Conservation (phyloP, 2,797 vertebrate genomes). For the Chloroceryle inda region DNA sequence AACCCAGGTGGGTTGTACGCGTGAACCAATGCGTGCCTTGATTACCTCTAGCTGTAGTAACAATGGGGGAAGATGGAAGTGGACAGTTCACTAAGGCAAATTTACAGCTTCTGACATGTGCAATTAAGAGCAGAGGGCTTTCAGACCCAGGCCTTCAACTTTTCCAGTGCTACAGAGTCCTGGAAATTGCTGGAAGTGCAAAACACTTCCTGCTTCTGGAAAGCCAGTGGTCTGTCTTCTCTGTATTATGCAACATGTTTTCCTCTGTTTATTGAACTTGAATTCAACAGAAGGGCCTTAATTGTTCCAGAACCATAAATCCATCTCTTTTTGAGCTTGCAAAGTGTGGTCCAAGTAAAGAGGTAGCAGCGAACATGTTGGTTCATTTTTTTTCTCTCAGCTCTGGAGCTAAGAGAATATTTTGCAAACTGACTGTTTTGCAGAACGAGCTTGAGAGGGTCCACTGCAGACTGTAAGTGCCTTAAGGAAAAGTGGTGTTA, state of each 20-base stretch:
- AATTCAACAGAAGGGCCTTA: background rate
- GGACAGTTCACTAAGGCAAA: background rate
- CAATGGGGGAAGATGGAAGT: background rate
- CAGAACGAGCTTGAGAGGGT: background rate
- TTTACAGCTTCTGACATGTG: background rate
- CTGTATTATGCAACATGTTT: rapidly evolving
- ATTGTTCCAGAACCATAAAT: background rate
- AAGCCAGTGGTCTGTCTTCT: background rate
- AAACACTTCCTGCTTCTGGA: background rate
- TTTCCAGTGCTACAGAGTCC: background rate
- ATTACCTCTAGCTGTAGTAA: background rate
- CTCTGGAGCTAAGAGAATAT: background rate
- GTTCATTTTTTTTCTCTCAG: background rate
- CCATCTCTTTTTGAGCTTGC: background rate
- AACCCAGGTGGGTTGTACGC: background rate
- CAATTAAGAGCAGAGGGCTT: background rate
- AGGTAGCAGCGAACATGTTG: background rate
- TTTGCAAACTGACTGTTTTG: background rate
- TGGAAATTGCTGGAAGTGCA: background rate
- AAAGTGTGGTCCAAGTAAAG: background rate
- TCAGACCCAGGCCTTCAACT: rapidly evolving
- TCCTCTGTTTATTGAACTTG: background rate
- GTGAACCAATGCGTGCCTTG: background rate
- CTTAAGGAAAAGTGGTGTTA: background rate
- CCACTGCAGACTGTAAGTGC: background rate